Evolutionary conservation across 2,113 vertebrate species (phyloP).

Genomic region (Leucoraja erinaceus): DNA sequence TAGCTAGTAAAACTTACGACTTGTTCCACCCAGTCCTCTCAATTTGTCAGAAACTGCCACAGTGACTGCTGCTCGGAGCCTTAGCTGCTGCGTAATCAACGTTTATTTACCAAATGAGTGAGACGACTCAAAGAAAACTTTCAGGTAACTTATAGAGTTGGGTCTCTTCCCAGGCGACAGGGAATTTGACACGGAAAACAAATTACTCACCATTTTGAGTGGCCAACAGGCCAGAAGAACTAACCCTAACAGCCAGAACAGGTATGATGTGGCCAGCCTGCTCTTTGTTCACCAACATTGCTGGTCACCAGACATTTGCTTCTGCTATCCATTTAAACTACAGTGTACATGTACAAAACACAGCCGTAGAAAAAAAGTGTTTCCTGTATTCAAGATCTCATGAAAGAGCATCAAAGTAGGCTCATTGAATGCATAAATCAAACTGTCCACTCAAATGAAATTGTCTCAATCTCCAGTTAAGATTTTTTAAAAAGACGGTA

Average conservation of each 20-base stretch:
- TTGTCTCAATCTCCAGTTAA: conserved; percentile 9
- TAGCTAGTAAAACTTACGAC: not conserved
- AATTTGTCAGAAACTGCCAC: not conserved
- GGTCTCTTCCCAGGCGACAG: not conserved
- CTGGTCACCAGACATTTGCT: conserved; percentile 1
- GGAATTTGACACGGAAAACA: conserved; percentile 11
- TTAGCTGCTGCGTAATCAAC: not conserved
- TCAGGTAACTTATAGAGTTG: not conserved
- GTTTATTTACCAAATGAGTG: not conserved
- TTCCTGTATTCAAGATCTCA: conserved; percentile 31
- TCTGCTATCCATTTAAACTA: conserved; percentile 34
- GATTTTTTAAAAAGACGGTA: conserved; percentile 2
- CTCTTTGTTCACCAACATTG: not conserved
- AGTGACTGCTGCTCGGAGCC: not conserved
- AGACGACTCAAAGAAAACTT: not conserved
- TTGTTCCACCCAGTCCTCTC: not conserved
- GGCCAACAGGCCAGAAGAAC: conserved; percentile 3
- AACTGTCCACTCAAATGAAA: conserved; percentile 18
- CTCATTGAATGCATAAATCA: conserved; percentile 12
- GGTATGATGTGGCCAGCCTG: not conserved
- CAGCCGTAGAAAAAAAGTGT: conserved; percentile 20
- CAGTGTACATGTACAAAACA: conserved; percentile 21
- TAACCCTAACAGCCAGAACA: conserved; percentile 18
- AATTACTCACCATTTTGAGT: conserved; percentile 32
- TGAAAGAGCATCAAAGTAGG: conserved; percentile 14